These are phyloP conservation scores for Myotis lucifugus DNA, from an alignment of 2,113 vertebrate species.

Conservation along the genomic window DNA sequence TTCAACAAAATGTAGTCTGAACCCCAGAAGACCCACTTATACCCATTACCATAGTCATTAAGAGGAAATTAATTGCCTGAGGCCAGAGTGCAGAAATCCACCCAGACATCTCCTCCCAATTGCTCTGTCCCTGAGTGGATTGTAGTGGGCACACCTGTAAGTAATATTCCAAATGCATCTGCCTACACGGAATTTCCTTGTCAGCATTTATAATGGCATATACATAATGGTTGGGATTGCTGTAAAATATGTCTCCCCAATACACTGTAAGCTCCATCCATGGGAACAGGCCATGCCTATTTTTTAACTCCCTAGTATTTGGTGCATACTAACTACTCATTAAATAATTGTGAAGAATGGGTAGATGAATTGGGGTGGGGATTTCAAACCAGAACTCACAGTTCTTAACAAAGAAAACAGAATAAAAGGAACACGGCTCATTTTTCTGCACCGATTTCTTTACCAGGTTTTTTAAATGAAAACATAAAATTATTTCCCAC, in stretches of 20 bases:
- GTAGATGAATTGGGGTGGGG: neutral
- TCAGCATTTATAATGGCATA: neutral
- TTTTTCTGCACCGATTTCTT: neutral
- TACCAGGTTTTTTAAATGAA: neutral
- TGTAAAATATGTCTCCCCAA: neutral
- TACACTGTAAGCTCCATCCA: neutral
- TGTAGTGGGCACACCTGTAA: neutral
- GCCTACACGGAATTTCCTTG: neutral
- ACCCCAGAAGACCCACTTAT: neutral
- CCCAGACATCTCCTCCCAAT: neutral
- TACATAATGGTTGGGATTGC: neutral
- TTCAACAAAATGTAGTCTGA: neutral
- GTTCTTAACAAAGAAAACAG: neutral
- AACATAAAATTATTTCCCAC: neutral
- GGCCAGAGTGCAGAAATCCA: neutral
- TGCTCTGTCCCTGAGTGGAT: neutral
- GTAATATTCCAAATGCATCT: neutral
- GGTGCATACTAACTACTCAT: neutral
- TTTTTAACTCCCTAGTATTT: neutral
- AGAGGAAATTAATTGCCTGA: slow-evolving; percentile 16
- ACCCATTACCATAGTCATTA: neutral
- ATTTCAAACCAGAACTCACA: neutral
- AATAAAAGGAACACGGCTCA: neutral
- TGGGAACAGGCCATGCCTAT: neutral
- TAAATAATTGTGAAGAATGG: neutral